Conservation (phyloP, 37 sponge, comb jelly and placozoan species). For the Chondrosia reniformis region DNA sequence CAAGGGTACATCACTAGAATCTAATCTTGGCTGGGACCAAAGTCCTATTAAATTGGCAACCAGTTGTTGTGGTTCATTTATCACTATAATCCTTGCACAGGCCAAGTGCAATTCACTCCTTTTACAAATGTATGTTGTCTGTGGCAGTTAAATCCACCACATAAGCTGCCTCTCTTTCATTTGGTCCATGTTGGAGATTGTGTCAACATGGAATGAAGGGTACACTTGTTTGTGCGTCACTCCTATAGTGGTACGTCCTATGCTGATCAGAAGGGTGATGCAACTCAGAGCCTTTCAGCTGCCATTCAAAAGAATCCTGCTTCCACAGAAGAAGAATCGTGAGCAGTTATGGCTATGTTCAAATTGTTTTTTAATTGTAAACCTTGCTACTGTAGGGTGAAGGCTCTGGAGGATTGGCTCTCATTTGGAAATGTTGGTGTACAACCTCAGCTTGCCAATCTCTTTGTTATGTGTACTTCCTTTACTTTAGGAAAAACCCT, state of each 20-base stretch:
- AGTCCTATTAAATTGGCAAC: no score
- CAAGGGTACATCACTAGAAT: no score
- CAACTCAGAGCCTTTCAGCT: constrained; percentile 1
- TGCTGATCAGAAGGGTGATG: constrained; percentile 5
- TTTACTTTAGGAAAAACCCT: neutral
- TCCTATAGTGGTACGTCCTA: neutral
- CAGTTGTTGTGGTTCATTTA: no score
- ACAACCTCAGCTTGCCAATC: no score
- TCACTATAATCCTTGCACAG: no score
- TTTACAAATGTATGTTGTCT: no score
- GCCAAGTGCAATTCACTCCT: no score
- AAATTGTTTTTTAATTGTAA: neutral
- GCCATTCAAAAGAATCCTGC: neutral
- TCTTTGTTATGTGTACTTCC: neutral
- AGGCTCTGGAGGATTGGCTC: constrained; percentile 21
- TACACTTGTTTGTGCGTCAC: neutral
- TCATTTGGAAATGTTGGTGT: constrained; percentile 12
- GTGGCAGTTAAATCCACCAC: no score
- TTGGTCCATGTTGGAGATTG: neutral
- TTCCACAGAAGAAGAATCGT: constrained; percentile 22
- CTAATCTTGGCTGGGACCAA: no score
- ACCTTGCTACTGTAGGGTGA: neutral
- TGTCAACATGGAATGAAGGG: neutral
- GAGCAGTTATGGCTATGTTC: neutral
- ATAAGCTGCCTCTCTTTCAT: no score